Evolutionary conservation across 2,888 invertebrate genomes (phyloP).

Genomic region (Patella caerulea): DNA sequence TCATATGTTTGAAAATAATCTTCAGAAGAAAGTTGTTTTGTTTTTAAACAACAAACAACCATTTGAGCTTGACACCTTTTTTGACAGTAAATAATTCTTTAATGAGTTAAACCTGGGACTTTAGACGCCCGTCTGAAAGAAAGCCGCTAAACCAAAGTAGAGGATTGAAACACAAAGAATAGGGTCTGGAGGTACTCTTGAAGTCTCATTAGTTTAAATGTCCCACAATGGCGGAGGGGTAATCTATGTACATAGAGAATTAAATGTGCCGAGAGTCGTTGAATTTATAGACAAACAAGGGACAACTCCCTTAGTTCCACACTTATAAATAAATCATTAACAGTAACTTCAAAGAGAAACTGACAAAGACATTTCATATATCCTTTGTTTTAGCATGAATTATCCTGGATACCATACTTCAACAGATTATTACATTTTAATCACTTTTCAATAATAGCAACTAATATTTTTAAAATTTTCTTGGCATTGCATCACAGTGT

Average conservation of each 20-base stretch:
- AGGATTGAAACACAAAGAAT: slow-evolving; percentile 4
- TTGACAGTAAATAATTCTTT: background rate
- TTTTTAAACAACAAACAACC: slow-evolving; percentile 11
- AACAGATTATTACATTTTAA: no score
- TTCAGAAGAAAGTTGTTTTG: background rate
- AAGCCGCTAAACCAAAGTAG: slow-evolving; percentile 7
- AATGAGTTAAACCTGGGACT: background rate
- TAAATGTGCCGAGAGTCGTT: no score
- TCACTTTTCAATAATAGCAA: no score
- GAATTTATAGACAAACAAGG: no score
- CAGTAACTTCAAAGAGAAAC: no score
- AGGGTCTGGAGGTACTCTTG: background rate
- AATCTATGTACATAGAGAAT: slow-evolving; percentile 1
- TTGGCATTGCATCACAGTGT: background rate
- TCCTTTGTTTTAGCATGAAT: no score
- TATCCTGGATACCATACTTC: no score
- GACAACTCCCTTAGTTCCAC: no score
- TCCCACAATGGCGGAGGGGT: background rate
- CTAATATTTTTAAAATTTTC: no score
- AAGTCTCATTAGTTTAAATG: background rate
- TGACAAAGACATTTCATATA: no score
- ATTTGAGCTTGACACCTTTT: slow-evolving; percentile 10
- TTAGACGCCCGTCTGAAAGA: background rate
- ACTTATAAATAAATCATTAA: no score
- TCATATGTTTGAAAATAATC: no score